Evolutionary conservation across 2,797 vertebrate species (phyloP), one percentile per base, ranked within the genome.

Genomic region (Xenops minutus): DNA sequence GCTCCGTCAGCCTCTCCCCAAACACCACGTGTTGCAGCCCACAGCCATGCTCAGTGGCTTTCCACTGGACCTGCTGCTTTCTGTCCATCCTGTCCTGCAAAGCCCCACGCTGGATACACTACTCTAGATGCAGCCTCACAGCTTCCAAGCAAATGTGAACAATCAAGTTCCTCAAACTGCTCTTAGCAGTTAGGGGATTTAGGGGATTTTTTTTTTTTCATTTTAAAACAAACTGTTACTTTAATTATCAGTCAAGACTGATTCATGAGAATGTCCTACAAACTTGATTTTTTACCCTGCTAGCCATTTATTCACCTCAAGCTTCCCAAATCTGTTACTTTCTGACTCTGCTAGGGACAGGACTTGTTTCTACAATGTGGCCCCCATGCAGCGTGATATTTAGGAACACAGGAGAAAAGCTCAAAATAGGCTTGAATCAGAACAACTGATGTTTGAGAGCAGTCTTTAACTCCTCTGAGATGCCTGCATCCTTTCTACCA

Each of bases 161-260:
- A 20, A 88, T 2, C 17, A 32, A 1, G 0, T 43, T 73, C 49
- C 61, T 68, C 61, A 30, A 16, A 9, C 29, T 49, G 61, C 19
- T 52, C n/a, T 24, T 48, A 29, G 23, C 10, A 48, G 29, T n/a
- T 46, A 55, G 12, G 34, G 23, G 20, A 6, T 5, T 0, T 39
- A 11, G n/a, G n/a, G n/a, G n/a, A n/a, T n/a, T n/a, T n/a, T 6
- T 43, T 51, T 48, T 36, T 46, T 48, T 36, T 6, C 3, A 1
- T 49, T 79, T 74, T 92, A 78, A 92, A 94, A 76, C 55, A 74
- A 93, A 61, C n/a, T 84, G 48, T 58, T 90, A 67, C 41, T 84
- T 88, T 10, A 88, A 64, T 72, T 59, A 59, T 55, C 52, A 61
- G 44, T 87, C 61, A 69, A 61, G 51, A 89, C 32, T 6, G 14